phyloP scores from a whole-genome alignment of 2,113 vertebrate species.

The Calyptomena viridis region DNA sequence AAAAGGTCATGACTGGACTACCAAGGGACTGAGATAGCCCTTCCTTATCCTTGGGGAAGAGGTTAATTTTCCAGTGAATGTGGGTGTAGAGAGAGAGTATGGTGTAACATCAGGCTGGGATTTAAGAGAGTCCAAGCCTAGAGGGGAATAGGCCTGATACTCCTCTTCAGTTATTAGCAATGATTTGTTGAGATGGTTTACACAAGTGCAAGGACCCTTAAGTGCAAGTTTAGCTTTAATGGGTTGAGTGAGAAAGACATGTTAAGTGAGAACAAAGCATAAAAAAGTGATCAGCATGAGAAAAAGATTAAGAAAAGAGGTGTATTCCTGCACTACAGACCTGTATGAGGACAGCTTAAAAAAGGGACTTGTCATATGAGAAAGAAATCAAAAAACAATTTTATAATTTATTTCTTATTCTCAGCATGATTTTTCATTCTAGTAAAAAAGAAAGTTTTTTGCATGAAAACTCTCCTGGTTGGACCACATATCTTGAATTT shows the following conservation, averaged over 20 bases:
- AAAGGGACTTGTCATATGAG: background rate
- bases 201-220: background rate
- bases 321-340: background rate
- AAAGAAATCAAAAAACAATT: background rate
- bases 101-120: background rate
- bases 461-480: background rate
- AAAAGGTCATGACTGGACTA: background rate
- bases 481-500: background rate
- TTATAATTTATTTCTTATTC: background rate
- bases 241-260: background rate
- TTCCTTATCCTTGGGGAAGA: constrained; percentile 40
- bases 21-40: background rate
- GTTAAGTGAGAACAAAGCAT: background rate
- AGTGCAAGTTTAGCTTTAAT: background rate
- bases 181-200: background rate
- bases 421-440: background rate
- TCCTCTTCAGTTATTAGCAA: background rate
- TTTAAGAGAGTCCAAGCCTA: constrained; percentile 43
- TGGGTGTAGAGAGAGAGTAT: background rate
- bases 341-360: background rate
- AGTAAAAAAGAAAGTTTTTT: background rate
- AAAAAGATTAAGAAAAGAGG: background rate
- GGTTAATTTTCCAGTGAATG: background rate
- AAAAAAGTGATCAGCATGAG: background rate
- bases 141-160: background rate